Evolutionary conservation across 92 coral and sea anemone species (phyloP), one percentile per base, ranked within the genome.

Genomic region (Pocillopora meandrina): DNA sequence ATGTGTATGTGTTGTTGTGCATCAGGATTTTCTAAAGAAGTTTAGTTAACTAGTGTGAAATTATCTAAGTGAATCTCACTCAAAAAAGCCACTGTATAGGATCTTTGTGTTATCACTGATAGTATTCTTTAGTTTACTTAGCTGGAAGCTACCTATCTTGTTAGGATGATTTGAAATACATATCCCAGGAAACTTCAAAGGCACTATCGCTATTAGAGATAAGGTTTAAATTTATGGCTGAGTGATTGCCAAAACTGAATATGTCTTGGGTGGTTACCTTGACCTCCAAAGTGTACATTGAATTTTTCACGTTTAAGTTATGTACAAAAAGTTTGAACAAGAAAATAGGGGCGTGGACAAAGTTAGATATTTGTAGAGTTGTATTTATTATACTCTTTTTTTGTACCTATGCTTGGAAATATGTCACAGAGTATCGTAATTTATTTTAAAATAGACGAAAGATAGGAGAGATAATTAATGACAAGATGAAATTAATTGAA

Each of bases 361-460:
- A 33, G 59, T 26, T 31, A 59, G 56, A 26, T 3, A 70, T 19
- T 1, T 31, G 34, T 42, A 35, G 23, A 16, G 11, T 56, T 18
- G n/a, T 81, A 81, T 81, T 81, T 81, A 81, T 81, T 56, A 71
- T 57, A 23, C 21, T 20, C 13, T 16, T 56, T 58, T 69, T 81
- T 70, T 9, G 15, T 69, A 23, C 71, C 20, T 23, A 56, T 23
- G 18, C 36, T 13, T 62, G 49, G 52, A 56, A 14, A 65, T 20
- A n/a, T 65, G 36, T 66, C 74, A 79, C 17, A 65, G 65, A 9
- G 49, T 74, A 74, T 78, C 52, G 5, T 52, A 15, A 62, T 62
- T 12, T 63, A 62, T 62, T 59, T 19, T 15, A n/a, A 14, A 57
- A 16, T 56, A 33, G 83, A 49, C 17, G 2, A 12, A 65, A 73